Evolutionary conservation across 1,140 invertebrate species (phyloP), one percentile per base, ranked within the genome.

Genomic region (Drosophila pseudoobscura): DNA sequence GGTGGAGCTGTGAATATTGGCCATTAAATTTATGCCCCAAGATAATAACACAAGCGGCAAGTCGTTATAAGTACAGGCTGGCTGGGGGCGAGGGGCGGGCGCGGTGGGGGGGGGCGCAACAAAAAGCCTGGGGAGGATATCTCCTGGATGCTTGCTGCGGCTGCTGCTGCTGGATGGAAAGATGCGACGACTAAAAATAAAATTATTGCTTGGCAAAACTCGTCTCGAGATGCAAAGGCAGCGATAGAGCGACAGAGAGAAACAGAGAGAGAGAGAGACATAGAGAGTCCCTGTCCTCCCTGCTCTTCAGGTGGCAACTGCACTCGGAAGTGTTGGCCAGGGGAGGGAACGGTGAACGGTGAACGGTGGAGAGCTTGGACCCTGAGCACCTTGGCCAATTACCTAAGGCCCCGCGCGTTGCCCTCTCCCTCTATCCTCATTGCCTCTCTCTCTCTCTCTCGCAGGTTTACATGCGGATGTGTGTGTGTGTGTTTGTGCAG

Each of bases 31-130:
- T 87, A 87, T 87, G 83, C 82, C 83, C 82, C 65, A 66, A 87
- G 78, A 87, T 87, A 87, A 87, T 87, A 87, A 87, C 83, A 78
- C 83, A 87, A 85, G 82, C 82, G 82, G 82, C 82, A 85, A 87
- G 83, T 87, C 83, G 83, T 87, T 87, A 83, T 83, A 68, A 69
- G 73, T 68, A 75, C 73, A 75, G 60, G 76, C 52, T n/a, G 20
- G 20, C 20, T 20, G 20, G 20, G 20, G 20, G 1, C 20, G 20
- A 15, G 20, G 20, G 20, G 1, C 17, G 17, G 17, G 17, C 17
- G 17, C 17, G 17, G n/a, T n/a, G n/a, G n/a, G 29, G 26, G 75
- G 46, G 47, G 53, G 74, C 70, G 31, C 51, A 44, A 22, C 44
- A 58, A 8, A 13, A 44, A 53, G 31, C 31, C 26, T 22, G 39